These are phyloP conservation scores for Melanerpes formicivorus DNA, from an alignment of 2,113 vertebrate genomes.

Conservation along the genomic window DNA sequence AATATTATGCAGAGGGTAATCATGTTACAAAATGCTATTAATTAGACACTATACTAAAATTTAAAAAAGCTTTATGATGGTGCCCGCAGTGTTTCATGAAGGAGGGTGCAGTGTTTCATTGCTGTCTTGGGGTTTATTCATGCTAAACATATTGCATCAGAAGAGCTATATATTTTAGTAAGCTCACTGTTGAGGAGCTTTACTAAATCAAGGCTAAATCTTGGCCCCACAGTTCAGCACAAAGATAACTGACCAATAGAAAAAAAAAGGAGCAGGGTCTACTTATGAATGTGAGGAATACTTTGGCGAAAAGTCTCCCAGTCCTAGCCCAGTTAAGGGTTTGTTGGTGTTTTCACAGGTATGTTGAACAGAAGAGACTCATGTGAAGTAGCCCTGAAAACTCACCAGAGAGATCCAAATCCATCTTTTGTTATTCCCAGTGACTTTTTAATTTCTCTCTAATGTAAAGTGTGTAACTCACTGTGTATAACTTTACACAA, in stretches of 20 bases:
- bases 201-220: background rate
- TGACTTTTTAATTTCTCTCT: background rate
- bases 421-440: background rate
- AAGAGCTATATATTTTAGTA: background rate
- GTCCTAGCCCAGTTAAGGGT: background rate
- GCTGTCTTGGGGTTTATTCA: background rate
- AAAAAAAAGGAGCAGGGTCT: accelerated
- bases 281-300: background rate
- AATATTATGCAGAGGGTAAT: conserved; percentile 6
- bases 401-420: background rate
- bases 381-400: background rate
- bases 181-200: background rate
- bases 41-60: conserved; percentile 25
- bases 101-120: background rate
- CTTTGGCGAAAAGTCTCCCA: background rate
- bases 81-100: background rate
- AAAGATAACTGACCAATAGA: background rate
- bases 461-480: background rate
- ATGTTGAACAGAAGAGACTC: background rate
- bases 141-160: background rate
- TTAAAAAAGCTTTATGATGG: background rate
- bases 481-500: background rate
- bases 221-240: background rate
- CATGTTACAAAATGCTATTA: conserved; percentile 12
- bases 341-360: background rate